Base-by-base conservation (phyloP, 2,888 invertebrate genomes). In the Hydrotaea diabolus region DNA sequence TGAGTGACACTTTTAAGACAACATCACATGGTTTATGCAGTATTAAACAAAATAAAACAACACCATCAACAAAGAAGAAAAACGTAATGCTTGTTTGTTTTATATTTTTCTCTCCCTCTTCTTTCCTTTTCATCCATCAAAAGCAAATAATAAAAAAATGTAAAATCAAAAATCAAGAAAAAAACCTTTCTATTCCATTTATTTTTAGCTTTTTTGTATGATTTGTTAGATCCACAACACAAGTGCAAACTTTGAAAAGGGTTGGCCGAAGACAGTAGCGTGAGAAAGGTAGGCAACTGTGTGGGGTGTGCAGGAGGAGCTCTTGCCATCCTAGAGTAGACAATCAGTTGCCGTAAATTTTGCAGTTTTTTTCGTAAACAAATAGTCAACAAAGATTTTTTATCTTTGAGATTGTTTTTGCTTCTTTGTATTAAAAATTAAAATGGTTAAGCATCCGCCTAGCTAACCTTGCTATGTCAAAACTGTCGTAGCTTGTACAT, bases 21-120 rank as follows among this genome's bases (percentile, higher is more conserved):
- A 13, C 55, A 76, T 84, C 84, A 84, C 84, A 84, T 81, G 84
- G 62, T 72, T 74, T 49, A 75, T 84, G 83, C 82, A 66, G 82
- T 53, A 84, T 75, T 74, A 73, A 72, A 78, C 15, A 62, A 57
- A 64, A 36, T 36, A 36, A 80, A 59, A 72, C 9, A 64, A 59
- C n/a, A n/a, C n/a, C n/a, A n/a, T n/a, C n/a, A n/a, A n/a, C n/a
- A n/a, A 46, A 26, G 4, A 21, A 72, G 26, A 72, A 39, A 31
- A 64, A 36, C 26, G 8, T 64, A 76, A 36, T 46, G 57, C 15
- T 21, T 55, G 64, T 46, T 57, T 72, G 62, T 26, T 55, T 62
- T 36, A 64, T 7, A 2, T 36, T 26, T 2, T 17, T n/a, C 39
- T 39, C 19, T 66, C 17, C 31, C 36, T 19, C 0, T 23, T 39